A percentile compares a stretch with the other conserved stretches of the same genome.
Conservation (phyloP, 2,888 invertebrate species). For the Sylvicola cinctus region DNA sequence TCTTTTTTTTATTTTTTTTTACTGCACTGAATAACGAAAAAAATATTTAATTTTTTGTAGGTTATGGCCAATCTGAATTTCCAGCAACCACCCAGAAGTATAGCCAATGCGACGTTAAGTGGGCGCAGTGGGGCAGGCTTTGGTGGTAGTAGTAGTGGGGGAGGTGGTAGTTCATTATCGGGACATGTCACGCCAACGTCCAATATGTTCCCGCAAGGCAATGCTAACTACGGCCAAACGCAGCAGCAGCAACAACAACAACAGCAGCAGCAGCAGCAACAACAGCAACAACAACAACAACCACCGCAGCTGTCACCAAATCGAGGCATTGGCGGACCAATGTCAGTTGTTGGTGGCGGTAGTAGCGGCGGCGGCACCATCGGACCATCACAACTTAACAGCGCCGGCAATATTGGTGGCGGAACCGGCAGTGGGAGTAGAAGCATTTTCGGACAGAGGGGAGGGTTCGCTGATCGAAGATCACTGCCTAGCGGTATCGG, state of each 20-base stretch:
- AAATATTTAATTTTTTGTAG: too few species aligned
- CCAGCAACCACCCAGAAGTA: conserved; percentile 72
- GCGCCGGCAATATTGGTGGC: conserved; percentile 28
- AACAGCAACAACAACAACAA: conserved; percentile 13
- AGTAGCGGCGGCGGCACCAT: conserved; percentile 29
- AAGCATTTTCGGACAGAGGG: conserved; percentile 58
- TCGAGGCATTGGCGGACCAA: conserved; percentile 18
- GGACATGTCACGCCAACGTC: conserved; percentile 58
- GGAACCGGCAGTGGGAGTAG: conserved; percentile 29
- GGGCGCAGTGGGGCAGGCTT: conserved; percentile 19
- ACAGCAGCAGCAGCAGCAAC: too few species aligned
- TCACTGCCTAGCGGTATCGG: conserved; percentile 30
- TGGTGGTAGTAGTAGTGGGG: conserved; percentile 31
- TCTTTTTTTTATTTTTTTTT: too few species aligned
- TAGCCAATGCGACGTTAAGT: conserved; percentile 55
- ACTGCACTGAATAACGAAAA: too few species aligned
- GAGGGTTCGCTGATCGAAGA: conserved; percentile 60
- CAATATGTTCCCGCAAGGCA: conserved; percentile 32
- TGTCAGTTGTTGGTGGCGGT: conserved; percentile 29
- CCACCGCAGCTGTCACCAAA: conserved; percentile 35
- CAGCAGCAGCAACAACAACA: not conserved
- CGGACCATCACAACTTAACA: conserved; percentile 12
- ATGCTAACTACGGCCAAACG: conserved; percentile 14
- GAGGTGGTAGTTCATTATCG: conserved; percentile 43
- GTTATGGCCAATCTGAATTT: conserved; percentile 90